A percentile compares a stretch with the other conserved stretches of the same genome.
phyloP scores from a whole-genome alignment of 2,113 vertebrate species.

The Galemys pyrenaicus region DNA sequence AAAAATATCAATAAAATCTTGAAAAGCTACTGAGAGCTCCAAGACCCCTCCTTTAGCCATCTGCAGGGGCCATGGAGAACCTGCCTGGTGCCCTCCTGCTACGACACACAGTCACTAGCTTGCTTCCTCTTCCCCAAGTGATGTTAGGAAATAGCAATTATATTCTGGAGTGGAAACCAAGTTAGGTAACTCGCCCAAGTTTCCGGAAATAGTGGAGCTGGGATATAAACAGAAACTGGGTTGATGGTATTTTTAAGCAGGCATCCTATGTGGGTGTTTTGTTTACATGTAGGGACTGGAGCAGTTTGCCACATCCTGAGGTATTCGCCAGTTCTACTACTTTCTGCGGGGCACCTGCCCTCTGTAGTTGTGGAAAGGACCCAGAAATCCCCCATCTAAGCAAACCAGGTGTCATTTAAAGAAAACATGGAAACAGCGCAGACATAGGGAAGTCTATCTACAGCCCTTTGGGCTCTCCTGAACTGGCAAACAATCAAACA shows the following conservation, averaged over 20 bases:
- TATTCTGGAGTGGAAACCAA: constrained; percentile 3
- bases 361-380: not conserved
- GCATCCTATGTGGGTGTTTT: not conserved
- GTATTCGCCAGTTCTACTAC: not conserved
- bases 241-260: not conserved
- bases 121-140: not conserved
- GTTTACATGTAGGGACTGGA: not conserved
- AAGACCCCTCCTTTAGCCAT: no score
- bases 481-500: no score
- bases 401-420: not conserved
- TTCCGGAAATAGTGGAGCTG: not conserved
- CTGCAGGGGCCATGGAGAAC: no score
- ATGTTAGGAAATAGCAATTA: not conserved
- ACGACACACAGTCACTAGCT: not conserved
- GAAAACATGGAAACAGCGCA: not conserved
- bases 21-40: no score
- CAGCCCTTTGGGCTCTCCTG: no score
- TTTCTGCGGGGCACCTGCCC: not conserved
- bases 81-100: no score
- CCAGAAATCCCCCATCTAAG: not conserved
- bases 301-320: not conserved
- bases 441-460: no score
- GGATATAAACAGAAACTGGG: not conserved
- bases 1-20: no score
- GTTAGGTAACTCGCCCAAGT: not conserved